Conservation (phyloP, 2,888 invertebrate genomes). For the Thymelicus sylvestris region DNA sequence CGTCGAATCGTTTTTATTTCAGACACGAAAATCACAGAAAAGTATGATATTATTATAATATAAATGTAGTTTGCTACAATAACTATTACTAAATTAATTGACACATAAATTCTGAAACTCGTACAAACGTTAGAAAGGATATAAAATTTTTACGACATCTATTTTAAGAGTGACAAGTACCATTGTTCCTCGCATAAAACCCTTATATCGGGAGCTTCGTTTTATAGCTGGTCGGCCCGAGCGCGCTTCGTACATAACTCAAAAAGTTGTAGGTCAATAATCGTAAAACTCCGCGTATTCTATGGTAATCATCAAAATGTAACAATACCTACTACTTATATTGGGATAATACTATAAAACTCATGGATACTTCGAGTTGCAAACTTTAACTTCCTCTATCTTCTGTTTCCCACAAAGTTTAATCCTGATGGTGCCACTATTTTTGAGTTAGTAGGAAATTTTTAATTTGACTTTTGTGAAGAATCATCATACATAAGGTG, state of each 20-base stretch:
- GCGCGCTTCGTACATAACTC: constrained; percentile 49
- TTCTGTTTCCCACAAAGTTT: too few relatives aligned
- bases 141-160: constrained; percentile 26
- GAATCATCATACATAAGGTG: too few relatives aligned
- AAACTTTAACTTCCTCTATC: not conserved
- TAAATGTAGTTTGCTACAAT: too few relatives aligned
- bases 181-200: constrained; percentile 21
- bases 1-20: too few relatives aligned
- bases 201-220: constrained; percentile 45
- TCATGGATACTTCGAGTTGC: constrained; percentile 11
- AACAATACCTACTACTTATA: constrained; percentile 26
- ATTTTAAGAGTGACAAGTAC: constrained; percentile 35
- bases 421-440: too few relatives aligned
- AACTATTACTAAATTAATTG: not conserved
- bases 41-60: too few relatives aligned
- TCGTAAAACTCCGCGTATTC: constrained; percentile 49
- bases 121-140: not conserved
- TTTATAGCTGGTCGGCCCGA: constrained; percentile 49
- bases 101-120: constrained; percentile 18
- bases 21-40: too few relatives aligned
- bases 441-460: too few relatives aligned
- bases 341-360: not conserved
- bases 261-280: constrained; percentile 53
- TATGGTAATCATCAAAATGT: constrained; percentile 49
- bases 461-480: too few relatives aligned